Percentiles rank a stretch among this genome's conserved stretches.
Conservation (phyloP, 2,888 invertebrate genomes). For the Thymelicus sylvestris region DNA sequence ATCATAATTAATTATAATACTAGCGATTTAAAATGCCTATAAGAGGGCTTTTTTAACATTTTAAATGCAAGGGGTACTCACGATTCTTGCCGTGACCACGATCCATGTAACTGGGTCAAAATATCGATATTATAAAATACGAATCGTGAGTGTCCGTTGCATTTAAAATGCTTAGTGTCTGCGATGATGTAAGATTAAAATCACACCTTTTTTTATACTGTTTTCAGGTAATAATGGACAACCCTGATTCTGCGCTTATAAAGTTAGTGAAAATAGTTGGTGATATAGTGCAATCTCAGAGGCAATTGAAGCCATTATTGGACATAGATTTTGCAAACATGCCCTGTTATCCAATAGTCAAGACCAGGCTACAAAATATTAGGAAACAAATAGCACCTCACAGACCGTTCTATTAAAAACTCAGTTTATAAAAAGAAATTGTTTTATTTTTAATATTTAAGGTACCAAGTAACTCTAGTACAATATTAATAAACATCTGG, state of each 20-base stretch:
- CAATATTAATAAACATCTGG: slow-evolving; percentile 40
- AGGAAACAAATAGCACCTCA: slow-evolving; percentile 68
- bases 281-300: slow-evolving; percentile 64
- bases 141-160: no score
- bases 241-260: slow-evolving; percentile 61
- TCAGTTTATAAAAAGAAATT: slow-evolving; percentile 53
- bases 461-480: slow-evolving; percentile 63
- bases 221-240: slow-evolving; percentile 66
- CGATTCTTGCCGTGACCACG: no score
- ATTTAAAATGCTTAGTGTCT: no score
- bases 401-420: slow-evolving; percentile 58
- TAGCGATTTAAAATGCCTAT: no score
- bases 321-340: slow-evolving; percentile 67
- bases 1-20: no score
- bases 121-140: no score
- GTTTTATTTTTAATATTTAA: slow-evolving; percentile 67
- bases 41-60: no score
- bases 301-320: slow-evolving; percentile 64
- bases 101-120: no score
- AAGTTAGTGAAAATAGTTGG: slow-evolving; percentile 66
- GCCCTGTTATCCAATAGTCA: slow-evolving; percentile 55
- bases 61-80: no score
- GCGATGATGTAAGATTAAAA: no score
- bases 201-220: no score
- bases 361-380: slow-evolving; percentile 58